phyloP scores from a whole-genome alignment of 2,888 invertebrate species.

The Eurytoma adleriae region DNA sequence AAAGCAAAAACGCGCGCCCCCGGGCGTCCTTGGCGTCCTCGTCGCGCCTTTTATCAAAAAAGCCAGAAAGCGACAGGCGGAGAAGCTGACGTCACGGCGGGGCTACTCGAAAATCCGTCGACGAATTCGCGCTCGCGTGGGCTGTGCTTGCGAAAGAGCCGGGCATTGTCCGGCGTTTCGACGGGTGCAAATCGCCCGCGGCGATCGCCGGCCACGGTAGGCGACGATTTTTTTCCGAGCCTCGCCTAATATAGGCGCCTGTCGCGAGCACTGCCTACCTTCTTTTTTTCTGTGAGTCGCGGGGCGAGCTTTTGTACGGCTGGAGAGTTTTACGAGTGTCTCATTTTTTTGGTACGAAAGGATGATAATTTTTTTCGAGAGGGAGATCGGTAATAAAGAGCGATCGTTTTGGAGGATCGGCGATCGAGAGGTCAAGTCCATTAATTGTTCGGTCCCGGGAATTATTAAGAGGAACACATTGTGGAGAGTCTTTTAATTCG shows the following conservation, averaged over 20 bases:
- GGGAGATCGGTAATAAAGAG: too few relatives aligned
- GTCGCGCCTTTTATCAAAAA: constrained; percentile 4
- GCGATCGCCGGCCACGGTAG: constrained; percentile 8
- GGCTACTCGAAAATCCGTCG: constrained; percentile 12
- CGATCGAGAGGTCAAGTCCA: too few relatives aligned
- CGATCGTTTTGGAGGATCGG: too few relatives aligned
- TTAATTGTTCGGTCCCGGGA: too few relatives aligned
- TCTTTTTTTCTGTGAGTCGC: background rate
- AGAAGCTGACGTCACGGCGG: constrained; percentile 17
- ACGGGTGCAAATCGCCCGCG: constrained; percentile 13
- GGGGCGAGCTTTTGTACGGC: background rate
- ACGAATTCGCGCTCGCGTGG: constrained; percentile 21
- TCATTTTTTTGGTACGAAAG: too few relatives aligned
- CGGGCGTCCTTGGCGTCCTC: constrained; percentile 26
- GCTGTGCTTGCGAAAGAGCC: background rate
- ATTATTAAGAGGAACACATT: too few relatives aligned
- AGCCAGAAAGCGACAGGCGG: background rate
- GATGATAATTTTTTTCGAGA: too few relatives aligned
- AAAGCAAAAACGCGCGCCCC: constrained; percentile 31
- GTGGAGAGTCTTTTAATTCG: too few relatives aligned
- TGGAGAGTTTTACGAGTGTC: too few relatives aligned
- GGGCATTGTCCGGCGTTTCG: background rate
- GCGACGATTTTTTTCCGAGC: background rate
- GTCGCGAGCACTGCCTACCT: background rate
- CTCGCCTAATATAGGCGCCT: constrained; percentile 35